Evolutionary conservation across 2,888 invertebrate species (phyloP).

Genomic region (Acronicta alni): DNA sequence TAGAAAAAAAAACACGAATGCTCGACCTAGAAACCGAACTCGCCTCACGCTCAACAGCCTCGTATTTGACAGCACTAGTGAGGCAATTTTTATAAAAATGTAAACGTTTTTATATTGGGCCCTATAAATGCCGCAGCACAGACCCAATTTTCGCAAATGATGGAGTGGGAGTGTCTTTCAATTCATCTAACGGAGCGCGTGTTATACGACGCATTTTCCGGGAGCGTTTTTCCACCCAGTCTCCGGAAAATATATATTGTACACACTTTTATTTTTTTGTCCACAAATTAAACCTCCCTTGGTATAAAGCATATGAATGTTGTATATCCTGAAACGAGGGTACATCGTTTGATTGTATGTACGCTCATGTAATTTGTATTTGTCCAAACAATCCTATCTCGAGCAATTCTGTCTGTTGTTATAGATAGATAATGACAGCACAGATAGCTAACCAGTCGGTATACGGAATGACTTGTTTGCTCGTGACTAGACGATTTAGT

Average conservation of each 20-base stretch:
- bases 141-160: conserved; percentile 32
- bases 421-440: conserved; percentile 66
- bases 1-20: no score
- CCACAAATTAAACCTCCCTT: conserved; percentile 6
- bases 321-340: background rate
- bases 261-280: conserved; percentile 13
- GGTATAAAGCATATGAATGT: background rate
- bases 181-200: conserved; percentile 11
- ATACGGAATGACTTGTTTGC: conserved; percentile 67
- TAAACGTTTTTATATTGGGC: conserved; percentile 5
- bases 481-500: conserved; percentile 87
- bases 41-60: no score
- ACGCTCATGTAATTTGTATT: conserved; percentile 42
- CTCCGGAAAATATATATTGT: background rate
- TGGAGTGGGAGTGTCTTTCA: conserved; percentile 26
- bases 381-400: conserved; percentile 52
- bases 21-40: no score
- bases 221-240: conserved; percentile 8
- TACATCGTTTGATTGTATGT: background rate
- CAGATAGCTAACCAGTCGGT: conserved; percentile 55
- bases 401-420: conserved; percentile 59
- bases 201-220: conserved; percentile 17
- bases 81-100: background rate
- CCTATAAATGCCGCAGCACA: conserved; percentile 19
- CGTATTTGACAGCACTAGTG: no score